Conservation (phyloP, 2,113 vertebrate genomes). For the Phylloscopus whistleri region DNA sequence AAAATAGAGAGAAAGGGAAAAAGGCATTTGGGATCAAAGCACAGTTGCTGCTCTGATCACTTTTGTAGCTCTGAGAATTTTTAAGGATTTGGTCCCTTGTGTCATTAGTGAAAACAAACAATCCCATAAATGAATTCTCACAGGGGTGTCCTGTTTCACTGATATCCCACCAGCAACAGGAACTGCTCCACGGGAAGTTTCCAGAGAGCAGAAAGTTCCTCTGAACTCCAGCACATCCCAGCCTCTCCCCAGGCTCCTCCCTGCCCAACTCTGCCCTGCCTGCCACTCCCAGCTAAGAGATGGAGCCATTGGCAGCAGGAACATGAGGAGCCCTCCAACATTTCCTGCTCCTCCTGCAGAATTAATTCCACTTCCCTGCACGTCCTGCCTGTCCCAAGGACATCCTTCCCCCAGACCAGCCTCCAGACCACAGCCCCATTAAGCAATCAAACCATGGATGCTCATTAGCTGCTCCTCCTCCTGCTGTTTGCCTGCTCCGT, state of each 20-base stretch:
- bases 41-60: not conserved
- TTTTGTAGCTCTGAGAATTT: not conserved
- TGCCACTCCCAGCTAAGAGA: not conserved
- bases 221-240: not conserved
- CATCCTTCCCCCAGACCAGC: not conserved
- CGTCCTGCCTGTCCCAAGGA: not conserved
- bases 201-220: not conserved
- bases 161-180: not conserved
- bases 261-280: not conserved
- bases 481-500: not conserved
- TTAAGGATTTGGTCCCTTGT: not conserved
- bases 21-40: not conserved
- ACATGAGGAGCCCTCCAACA: not conserved
- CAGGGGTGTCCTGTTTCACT: not conserved
- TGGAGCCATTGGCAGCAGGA: not conserved
- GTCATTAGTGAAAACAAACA: not conserved
- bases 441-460: not conserved
- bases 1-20: accelerated
- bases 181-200: not conserved
- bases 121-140: not conserved
- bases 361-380: not conserved
- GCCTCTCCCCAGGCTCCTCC: not conserved
- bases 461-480: not conserved
- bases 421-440: not conserved
- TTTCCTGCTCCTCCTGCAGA: constrained; percentile 13